These are phyloP conservation scores for Ctenopoma multispine DNA, from an alignment of 2,797 vertebrate genomes.

Conservation along the genomic window DNA sequence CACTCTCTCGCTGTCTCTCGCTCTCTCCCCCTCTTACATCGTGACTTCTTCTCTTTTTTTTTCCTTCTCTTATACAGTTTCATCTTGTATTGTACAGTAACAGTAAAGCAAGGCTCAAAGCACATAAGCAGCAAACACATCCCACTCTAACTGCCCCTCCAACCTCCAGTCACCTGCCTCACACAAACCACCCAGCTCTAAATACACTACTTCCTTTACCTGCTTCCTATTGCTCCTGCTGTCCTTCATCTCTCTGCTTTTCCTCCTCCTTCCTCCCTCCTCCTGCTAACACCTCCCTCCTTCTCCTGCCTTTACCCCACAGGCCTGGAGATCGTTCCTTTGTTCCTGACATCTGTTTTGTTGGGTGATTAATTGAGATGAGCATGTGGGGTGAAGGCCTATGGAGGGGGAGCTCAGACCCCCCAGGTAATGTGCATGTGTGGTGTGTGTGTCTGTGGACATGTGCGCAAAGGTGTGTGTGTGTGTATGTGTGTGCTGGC, in stretches of 20 bases:
- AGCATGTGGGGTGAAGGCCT: constrained; percentile 80
- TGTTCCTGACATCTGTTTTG: constrained; percentile 85
- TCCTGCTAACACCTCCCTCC: constrained; percentile 6
- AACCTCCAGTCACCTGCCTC: constrained; percentile 48
- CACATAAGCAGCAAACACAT: constrained; percentile 41
- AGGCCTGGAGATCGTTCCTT: constrained; percentile 77
- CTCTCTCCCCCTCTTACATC: constrained; percentile 55
- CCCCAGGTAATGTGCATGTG: constrained; percentile 73
- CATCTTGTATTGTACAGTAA: constrained; percentile 60
- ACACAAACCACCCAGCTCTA: constrained; percentile 23
- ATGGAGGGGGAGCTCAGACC: constrained; percentile 71
- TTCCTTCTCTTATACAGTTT: constrained; percentile 51
- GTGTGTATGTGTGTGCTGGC: constrained; percentile 40
- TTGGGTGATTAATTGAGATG: constrained; percentile 84
- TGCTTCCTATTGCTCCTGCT: constrained; percentile 31
- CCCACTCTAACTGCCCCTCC: constrained; percentile 30
- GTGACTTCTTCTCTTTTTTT: constrained; percentile 55
- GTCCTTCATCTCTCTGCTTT: constrained; percentile 33
- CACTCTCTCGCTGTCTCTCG: constrained; percentile 54
- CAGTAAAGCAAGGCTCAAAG: constrained; percentile 30
- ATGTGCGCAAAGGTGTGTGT: constrained; percentile 23
- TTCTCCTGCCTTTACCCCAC: constrained; percentile 55
- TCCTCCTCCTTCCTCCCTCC: constrained; percentile 19
- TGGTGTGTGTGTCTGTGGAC: constrained; percentile 31
- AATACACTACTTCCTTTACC: constrained; percentile 32